Percentiles rank a stretch among this genome's conserved stretches.
Conservation (phyloP, 2,797 vertebrate species). For the Gymnocypris eckloni region DNA sequence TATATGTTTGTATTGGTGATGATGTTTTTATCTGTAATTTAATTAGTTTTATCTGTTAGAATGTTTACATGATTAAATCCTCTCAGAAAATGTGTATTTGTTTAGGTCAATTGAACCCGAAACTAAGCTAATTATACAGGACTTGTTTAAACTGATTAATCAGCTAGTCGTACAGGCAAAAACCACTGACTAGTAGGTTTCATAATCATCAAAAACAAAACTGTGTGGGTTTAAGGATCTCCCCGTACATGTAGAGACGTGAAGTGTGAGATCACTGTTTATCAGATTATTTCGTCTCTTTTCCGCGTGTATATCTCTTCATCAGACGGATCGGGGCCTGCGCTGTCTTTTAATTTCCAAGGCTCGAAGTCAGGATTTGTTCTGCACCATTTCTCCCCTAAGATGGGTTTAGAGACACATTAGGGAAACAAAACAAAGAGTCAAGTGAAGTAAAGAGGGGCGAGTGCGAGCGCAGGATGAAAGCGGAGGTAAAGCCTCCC, state of each 20-base stretch:
- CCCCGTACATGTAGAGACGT: background rate
- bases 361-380: constrained; percentile 74
- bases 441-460: constrained; percentile 58
- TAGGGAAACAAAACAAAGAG: constrained; percentile 71
- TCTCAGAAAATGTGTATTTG: background rate
- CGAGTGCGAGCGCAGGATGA: constrained; percentile 31
- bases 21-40: background rate
- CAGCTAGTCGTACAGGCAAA: background rate
- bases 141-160: background rate
- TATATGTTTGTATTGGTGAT: background rate
- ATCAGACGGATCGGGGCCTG: constrained; percentile 24
- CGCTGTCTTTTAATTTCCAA: constrained; percentile 65
- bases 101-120: background rate
- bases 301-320: constrained; percentile 42
- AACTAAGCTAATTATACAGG: background rate
- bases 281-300: constrained; percentile 14
- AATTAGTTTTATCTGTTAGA: background rate
- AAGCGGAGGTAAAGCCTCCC: constrained; percentile 54
- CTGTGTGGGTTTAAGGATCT: constrained; percentile 2
- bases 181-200: background rate
- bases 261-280: background rate
- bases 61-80: background rate
- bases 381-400: constrained; percentile 76
- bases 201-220: background rate
- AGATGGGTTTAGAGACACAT: constrained; percentile 74